A percentile compares a stretch with the other conserved stretches of the same genome.
Evolutionary conservation across 2,113 vertebrate species (phyloP).

Genomic region (Phyllostomus hastatus): DNA sequence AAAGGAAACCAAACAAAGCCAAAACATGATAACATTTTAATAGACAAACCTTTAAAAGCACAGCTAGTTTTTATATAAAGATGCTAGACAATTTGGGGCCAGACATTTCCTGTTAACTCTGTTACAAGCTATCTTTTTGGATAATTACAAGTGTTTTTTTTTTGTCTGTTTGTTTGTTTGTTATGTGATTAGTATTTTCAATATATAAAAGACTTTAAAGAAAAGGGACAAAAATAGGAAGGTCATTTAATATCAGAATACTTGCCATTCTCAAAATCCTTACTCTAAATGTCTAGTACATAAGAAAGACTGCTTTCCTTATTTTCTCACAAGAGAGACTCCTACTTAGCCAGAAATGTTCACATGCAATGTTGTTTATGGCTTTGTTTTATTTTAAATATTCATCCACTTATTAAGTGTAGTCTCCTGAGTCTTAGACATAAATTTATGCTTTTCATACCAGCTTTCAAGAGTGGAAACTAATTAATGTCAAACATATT

Average conservation of each 20-base stretch:
- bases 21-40: not conserved
- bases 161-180: not conserved
- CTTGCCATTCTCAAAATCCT: not conserved
- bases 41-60: not conserved
- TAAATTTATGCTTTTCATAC: conserved; percentile 47
- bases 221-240: not conserved
- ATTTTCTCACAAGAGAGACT: not conserved
- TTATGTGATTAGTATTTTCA: not conserved
- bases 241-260: not conserved
- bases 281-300: not conserved
- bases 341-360: not conserved
- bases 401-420: not conserved
- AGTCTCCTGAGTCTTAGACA: not conserved
- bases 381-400: conserved; percentile 26
- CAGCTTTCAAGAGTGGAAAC: conserved; percentile 24
- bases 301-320: not conserved
- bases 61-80: not conserved
- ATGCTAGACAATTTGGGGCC: not conserved
- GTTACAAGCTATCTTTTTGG: not conserved
- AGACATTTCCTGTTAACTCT: not conserved
- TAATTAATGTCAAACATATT: conserved; percentile 48
- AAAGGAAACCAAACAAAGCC: not conserved
- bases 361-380: not conserved
- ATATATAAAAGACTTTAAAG: not conserved
- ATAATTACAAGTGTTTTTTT: not conserved